Evolutionary conservation across 2,113 vertebrate genomes (phyloP), one percentile per base, ranked within the genome.

Genomic region (Corvus cornix): DNA sequence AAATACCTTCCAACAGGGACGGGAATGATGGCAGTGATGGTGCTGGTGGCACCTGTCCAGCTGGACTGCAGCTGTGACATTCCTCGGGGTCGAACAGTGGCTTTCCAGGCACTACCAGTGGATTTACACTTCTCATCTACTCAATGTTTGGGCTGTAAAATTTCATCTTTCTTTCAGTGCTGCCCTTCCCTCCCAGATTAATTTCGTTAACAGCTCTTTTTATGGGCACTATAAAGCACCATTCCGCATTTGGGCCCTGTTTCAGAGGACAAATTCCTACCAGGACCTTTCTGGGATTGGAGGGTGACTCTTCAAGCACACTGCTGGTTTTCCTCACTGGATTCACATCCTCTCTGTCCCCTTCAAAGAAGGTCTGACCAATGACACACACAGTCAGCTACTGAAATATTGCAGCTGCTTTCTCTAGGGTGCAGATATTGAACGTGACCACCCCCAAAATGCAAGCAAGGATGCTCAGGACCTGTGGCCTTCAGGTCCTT

Each of bases 181-280:
- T 81, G 73, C 41, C 72, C 17, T 92, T 80, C 51, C 41, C 63
- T 90, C 74, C 64, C 39, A 82, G 52, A 92, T 75, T 80, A 77
- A 95, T 92, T 90, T 78, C 46, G 84, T 64, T 92, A 95, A 72
- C 27, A 84, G 73, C 37, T 78, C 37, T 86, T 90, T 95, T 93
- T 67, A 92, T 0, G 1, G 52, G 23, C 44, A 59, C 73, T 43
- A 4, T 66, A 90, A 96, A 92, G 44, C 75, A 52, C 24, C 7
- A 8, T 31, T 43, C 69, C 63, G 35, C 44, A 31, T 53, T 4
- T 35, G 24, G 48, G 35, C 5, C 11, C 35, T 48, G n/a, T n/a
- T 55, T 9, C 48, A 89, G 63, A 75, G 52, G 52, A 39, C 31
- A 31, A 35, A 78, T 74, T 81, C 48, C 68, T 59, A 11, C 33